These are phyloP conservation scores for Cataglyphis cursor DNA, from an alignment of 2,888 invertebrate genomes.

Conservation along the genomic window DNA sequence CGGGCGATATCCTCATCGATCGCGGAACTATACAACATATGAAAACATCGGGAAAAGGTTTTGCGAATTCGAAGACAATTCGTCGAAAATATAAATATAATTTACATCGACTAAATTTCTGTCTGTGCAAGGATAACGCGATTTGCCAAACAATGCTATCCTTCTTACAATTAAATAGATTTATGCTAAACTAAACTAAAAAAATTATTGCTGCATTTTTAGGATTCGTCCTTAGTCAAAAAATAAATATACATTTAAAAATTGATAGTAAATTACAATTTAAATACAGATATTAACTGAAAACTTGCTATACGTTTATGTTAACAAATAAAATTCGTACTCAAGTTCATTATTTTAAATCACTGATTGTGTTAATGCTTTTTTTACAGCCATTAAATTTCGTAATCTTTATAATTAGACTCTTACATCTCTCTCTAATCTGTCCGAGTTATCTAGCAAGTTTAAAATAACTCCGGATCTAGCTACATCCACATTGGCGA, in stretches of 20 bases:
- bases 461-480: constrained; percentile 29
- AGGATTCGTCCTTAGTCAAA: not conserved
- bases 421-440: constrained; percentile 19
- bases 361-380: not conserved
- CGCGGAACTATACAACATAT: constrained; percentile 27
- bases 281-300: not conserved
- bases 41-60: constrained; percentile 45
- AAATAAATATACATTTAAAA: constrained; percentile 2
- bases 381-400: constrained; percentile 14
- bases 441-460: constrained; percentile 15
- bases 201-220: not conserved
- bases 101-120: constrained; percentile 39
- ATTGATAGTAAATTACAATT: not conserved
- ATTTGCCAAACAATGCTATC: constrained; percentile 13
- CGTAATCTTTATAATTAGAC: constrained; percentile 5
- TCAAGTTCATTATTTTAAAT: not conserved
- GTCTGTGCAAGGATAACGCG: constrained; percentile 12
- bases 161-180: constrained; percentile 10
- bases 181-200: not conserved
- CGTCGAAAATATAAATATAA: constrained; percentile 39
- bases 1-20: constrained; percentile 39
- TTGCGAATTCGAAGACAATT: constrained; percentile 40
- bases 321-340: not conserved
- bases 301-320: not conserved
- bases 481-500: not conserved